Percentiles rank a stretch among this genome's conserved stretches.
Conservation (phyloP, 2,888 invertebrate species). For the Hydropsyche betteni region DNA sequence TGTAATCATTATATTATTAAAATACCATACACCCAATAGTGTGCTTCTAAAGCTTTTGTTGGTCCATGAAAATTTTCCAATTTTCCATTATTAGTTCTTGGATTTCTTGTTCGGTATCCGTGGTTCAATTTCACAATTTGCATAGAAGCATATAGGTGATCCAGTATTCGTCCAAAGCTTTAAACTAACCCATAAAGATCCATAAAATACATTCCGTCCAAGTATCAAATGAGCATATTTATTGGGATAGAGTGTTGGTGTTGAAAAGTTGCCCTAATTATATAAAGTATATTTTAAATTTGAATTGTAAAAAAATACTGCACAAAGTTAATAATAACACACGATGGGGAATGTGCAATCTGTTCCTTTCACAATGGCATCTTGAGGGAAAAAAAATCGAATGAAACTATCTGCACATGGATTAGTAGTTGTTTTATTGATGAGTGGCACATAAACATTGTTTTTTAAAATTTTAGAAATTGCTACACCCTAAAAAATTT, state of each 20-base stretch:
- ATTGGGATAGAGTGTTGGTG: background rate
- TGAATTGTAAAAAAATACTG: too few relatives aligned
- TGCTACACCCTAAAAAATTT: background rate
- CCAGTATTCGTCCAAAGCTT: background rate
- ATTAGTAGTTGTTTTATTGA: background rate
- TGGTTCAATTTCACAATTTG: background rate
- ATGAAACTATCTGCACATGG: background rate
- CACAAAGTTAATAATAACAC: too few relatives aligned
- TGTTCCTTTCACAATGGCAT: too few relatives aligned
- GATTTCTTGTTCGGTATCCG: too few relatives aligned
- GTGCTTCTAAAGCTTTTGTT: too few relatives aligned
- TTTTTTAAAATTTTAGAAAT: background rate
- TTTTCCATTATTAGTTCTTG: too few relatives aligned
- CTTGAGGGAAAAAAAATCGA: background rate
- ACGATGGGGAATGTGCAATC: too few relatives aligned
- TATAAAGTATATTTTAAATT: too few relatives aligned
- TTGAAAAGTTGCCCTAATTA: background rate
- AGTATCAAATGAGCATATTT: background rate
- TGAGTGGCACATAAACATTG: background rate
- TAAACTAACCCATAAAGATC: background rate
- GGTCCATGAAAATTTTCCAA: too few relatives aligned
- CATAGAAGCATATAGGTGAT: background rate
- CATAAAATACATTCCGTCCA: background rate
- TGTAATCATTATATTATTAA: too few relatives aligned
- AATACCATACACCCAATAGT: too few relatives aligned